Percentiles rank a stretch among this genome's conserved stretches.
These are phyloP conservation scores for Mesoclemmys tuberculata DNA, from an alignment of 2,113 vertebrate species.

Conservation along the genomic window DNA sequence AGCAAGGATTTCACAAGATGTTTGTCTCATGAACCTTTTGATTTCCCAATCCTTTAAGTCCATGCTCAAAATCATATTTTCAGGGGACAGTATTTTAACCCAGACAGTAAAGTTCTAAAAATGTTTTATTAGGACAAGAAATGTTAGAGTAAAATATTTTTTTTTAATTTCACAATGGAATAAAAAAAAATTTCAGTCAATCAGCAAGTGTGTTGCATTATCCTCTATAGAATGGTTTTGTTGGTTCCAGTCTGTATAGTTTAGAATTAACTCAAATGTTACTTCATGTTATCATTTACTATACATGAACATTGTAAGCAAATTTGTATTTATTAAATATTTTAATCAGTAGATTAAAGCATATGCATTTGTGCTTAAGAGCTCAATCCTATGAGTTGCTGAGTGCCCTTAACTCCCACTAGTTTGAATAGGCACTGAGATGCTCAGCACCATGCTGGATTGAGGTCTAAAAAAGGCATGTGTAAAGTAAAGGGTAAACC, in stretches of 20 bases:
- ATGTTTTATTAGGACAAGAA: neutral
- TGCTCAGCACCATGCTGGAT: neutral
- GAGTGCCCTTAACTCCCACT: neutral
- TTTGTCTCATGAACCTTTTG: neutral
- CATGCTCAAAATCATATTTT: conserved; percentile 15
- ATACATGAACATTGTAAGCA: neutral
- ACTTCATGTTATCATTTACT: neutral
- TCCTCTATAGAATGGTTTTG: neutral
- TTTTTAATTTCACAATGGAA: accelerated
- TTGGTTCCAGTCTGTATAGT: neutral
- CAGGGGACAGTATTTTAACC: neutral
- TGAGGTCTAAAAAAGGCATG: neutral
- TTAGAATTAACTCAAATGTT: neutral
- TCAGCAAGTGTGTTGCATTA: neutral
- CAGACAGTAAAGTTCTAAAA: neutral
- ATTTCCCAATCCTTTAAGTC: conserved; percentile 28
- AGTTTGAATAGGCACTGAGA: neutral
- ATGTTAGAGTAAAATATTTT: neutral
- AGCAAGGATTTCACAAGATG: neutral
- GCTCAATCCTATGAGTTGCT: neutral
- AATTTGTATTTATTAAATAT: neutral
- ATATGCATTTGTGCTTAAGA: neutral
- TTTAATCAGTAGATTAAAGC: neutral
- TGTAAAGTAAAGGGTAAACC: accelerated
- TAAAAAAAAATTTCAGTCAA: neutral